These are phyloP conservation scores for Ruditapes philippinarum DNA, from an alignment of 1,140 invertebrate species.

Conservation along the genomic window DNA sequence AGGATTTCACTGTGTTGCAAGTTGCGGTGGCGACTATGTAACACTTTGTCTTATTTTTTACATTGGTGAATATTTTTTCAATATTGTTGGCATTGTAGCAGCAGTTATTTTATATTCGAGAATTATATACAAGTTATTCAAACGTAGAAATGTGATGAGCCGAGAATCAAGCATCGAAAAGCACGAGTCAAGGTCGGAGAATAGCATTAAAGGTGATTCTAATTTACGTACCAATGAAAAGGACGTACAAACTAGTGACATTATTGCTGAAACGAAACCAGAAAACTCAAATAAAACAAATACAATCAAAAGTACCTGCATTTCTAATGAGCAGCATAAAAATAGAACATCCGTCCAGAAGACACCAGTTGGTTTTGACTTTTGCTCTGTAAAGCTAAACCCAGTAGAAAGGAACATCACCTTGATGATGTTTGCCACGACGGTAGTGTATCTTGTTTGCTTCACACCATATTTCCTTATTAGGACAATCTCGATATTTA, in stretches of 20 bases:
- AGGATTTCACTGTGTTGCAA: not conserved
- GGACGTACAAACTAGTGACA: no score
- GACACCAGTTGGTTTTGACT: no score
- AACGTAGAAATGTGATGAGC: no score
- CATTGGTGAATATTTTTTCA: not conserved
- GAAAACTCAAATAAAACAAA: no score
- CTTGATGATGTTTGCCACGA: not conserved
- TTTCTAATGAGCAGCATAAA: no score
- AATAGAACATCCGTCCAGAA: no score
- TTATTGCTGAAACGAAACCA: no score
- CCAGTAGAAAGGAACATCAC: not conserved
- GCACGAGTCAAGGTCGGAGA: no score
- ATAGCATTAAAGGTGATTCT: no score
- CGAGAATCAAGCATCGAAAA: no score
- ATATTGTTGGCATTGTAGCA: not conserved
- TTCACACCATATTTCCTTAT: slow-evolving; percentile 33
- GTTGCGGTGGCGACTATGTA: not conserved
- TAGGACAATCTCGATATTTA: not conserved
- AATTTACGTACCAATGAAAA: no score
- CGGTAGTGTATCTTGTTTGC: not conserved
- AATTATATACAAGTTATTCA: not conserved
- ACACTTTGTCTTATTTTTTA: not conserved
- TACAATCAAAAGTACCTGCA: no score
- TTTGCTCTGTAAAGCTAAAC: not conserved
- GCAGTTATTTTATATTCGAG: not conserved